phyloP scores from a whole-genome alignment of 2,888 invertebrate genomes.

The Vandiemenella viatica region DNA sequence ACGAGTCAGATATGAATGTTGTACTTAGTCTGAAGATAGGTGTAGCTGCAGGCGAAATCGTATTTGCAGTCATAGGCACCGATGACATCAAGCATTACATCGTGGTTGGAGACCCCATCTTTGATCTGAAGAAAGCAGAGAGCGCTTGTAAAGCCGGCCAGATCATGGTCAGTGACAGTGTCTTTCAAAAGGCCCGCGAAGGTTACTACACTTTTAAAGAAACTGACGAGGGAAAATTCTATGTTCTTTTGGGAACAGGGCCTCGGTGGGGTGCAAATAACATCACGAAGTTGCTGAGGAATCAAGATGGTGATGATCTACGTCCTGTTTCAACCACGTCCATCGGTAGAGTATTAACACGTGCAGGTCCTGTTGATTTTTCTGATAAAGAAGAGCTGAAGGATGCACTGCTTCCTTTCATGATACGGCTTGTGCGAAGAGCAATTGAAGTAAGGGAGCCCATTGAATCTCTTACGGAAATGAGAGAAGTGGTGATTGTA shows the following conservation, averaged over 20 bases:
- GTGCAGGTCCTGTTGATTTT: too few relatives aligned
- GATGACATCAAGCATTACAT: slow-evolving; percentile 38
- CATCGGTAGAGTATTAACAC: too few relatives aligned
- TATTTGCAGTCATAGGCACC: slow-evolving; percentile 42
- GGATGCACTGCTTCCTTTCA: slow-evolving; percentile 34
- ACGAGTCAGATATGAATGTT: slow-evolving; percentile 40
- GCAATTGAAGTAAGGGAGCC: slow-evolving; percentile 49
- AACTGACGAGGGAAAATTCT: too few relatives aligned
- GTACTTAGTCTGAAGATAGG: slow-evolving; percentile 40
- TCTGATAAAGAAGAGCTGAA: too few relatives aligned
- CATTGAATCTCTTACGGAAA: slow-evolving; percentile 55
- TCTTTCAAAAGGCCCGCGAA: too few relatives aligned
- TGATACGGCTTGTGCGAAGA: slow-evolving; percentile 41
- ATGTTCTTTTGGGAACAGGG: too few relatives aligned
- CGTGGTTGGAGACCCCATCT: slow-evolving; percentile 44
- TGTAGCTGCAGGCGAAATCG: slow-evolving; percentile 41
- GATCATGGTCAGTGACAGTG: slow-evolving; percentile 41
- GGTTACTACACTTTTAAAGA: too few relatives aligned
- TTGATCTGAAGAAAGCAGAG: slow-evolving; percentile 36
- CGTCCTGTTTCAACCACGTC: too few relatives aligned
- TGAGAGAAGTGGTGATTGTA: slow-evolving; percentile 51
- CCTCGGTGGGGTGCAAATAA: too few relatives aligned
- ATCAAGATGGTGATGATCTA: too few relatives aligned
- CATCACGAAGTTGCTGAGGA: too few relatives aligned
- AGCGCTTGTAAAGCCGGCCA: slow-evolving; percentile 39